A percentile compares a stretch with the other conserved stretches of the same genome.
Conservation (phyloP, 2,797 vertebrate genomes). For the Halcyon leucocephala region DNA sequence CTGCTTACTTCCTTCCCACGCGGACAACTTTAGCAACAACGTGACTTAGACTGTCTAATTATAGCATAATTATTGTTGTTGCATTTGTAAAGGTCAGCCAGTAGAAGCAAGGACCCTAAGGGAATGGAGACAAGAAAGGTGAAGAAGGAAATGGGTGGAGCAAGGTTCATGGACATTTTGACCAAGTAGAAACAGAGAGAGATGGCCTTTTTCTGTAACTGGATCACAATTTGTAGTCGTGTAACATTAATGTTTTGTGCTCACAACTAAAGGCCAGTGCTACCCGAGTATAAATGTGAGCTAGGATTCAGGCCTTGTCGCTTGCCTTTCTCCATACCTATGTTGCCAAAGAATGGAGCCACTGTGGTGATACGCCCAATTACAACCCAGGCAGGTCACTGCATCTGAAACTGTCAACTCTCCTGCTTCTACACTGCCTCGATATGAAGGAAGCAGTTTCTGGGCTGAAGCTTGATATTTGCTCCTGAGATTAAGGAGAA, state of each 20-base stretch:
- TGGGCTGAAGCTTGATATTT: background rate
- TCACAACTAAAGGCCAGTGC: background rate
- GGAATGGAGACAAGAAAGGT: conserved; percentile 49
- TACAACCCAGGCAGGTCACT: background rate
- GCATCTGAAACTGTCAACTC: background rate
- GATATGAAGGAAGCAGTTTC: background rate
- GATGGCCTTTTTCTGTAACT: background rate
- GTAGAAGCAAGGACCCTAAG: conserved; percentile 62
- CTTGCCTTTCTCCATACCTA: background rate
- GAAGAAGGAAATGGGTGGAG: conserved; percentile 39
- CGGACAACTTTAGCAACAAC: conserved; percentile 36
- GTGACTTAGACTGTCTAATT: conserved; percentile 66
- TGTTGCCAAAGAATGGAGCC: background rate
- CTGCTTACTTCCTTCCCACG: conserved; percentile 32
- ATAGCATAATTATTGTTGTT: conserved; percentile 73
- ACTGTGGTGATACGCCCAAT: background rate
- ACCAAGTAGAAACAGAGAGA: background rate
- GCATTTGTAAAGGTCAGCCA: conserved; percentile 58
- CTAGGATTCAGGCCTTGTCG: background rate
- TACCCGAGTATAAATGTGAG: background rate
- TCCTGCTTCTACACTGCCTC: background rate
- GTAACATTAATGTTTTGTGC: background rate
- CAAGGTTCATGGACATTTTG: background rate
- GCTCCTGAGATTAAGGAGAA: background rate
- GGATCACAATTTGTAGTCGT: background rate